These are phyloP conservation scores for Druceiella hillmani DNA, from an alignment of 2,888 invertebrate species.

Conservation along the genomic window DNA sequence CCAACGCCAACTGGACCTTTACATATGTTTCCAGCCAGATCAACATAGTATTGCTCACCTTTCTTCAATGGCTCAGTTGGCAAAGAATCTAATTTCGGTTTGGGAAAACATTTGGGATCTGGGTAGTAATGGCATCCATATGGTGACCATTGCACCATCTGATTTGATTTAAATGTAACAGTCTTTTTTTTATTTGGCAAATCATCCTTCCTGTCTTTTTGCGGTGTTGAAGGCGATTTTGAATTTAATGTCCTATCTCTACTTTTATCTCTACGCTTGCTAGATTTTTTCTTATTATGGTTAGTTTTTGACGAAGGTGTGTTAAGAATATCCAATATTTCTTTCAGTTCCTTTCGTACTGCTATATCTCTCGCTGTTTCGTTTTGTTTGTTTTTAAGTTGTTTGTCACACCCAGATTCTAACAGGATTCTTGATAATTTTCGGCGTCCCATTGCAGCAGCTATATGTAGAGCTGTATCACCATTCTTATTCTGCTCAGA, in stretches of 20 bases:
- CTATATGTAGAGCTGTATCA: conserved; percentile 90
- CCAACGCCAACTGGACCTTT: conserved; percentile 95
- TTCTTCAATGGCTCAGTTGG: conserved; percentile 79
- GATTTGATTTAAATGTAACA: conserved; percentile 49
- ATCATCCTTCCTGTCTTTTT: conserved; percentile 38
- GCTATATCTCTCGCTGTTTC: conserved; percentile 91
- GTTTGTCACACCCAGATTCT: conserved; percentile 73
- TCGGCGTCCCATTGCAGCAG: conserved; percentile 87
- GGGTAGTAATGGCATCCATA: conserved; percentile 91
- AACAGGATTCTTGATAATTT: conserved; percentile 87
- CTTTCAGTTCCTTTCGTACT: conserved; percentile 74
- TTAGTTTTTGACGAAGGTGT: conserved; percentile 44
- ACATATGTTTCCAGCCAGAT: conserved; percentile 89
- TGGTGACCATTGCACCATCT: conserved; percentile 70
- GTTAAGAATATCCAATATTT: conserved; percentile 76
- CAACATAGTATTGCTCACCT: conserved; percentile 92
- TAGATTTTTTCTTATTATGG: conserved; percentile 35
- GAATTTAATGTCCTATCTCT: conserved; percentile 52
- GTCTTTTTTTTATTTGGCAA: conserved; percentile 43
- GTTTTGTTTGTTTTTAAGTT: conserved; percentile 71
- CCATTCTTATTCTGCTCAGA: conserved; percentile 94
- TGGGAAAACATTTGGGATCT: conserved; percentile 78
- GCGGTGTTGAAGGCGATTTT: conserved; percentile 41
- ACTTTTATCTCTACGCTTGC: conserved; percentile 41
- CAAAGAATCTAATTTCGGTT: conserved; percentile 77